phyloP scores from a whole-genome alignment of 1,140 invertebrate species.

The Orchestia grillus region DNA sequence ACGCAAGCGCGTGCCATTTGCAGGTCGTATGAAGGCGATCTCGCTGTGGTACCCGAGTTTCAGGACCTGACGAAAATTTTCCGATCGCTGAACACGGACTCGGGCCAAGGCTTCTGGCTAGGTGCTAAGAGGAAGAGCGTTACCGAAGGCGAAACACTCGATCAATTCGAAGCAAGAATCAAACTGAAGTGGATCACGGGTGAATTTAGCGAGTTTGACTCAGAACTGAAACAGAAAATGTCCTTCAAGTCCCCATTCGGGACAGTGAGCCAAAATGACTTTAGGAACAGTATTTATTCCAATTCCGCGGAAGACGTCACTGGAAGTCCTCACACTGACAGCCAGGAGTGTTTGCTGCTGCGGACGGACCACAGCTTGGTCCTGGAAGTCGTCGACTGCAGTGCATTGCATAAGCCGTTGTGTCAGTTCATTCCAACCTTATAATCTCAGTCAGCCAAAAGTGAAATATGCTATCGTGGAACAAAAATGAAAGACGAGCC shows the following conservation, averaged over 20 bases:
- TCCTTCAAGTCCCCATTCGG: neutral
- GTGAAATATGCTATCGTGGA: neutral
- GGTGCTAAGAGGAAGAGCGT: constrained; percentile 12
- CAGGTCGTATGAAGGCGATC: constrained; percentile 22
- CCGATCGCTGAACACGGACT: neutral
- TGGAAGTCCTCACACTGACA: neutral
- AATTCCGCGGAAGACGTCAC: neutral
- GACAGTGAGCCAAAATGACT: neutral
- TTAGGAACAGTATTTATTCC: neutral
- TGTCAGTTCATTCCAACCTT: constrained; percentile 39
- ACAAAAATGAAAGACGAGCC: neutral
- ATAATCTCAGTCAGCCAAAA: neutral
- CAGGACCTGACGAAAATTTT: neutral
- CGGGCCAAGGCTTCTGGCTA: neutral
- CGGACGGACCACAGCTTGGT: neutral
- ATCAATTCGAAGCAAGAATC: neutral
- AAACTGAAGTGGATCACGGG: constrained; percentile 47
- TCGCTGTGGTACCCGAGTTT: neutral
- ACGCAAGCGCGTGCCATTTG: constrained; percentile 6
- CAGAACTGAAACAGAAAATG: neutral
- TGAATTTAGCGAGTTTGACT: neutral
- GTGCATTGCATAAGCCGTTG: neutral
- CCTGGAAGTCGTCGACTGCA: neutral
- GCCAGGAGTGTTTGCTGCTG: neutral
- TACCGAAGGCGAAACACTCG: neutral